Evolutionary conservation across 2,888 invertebrate genomes (phyloP), one percentile per base, ranked within the genome.

Genomic region (Nezara viridula): DNA sequence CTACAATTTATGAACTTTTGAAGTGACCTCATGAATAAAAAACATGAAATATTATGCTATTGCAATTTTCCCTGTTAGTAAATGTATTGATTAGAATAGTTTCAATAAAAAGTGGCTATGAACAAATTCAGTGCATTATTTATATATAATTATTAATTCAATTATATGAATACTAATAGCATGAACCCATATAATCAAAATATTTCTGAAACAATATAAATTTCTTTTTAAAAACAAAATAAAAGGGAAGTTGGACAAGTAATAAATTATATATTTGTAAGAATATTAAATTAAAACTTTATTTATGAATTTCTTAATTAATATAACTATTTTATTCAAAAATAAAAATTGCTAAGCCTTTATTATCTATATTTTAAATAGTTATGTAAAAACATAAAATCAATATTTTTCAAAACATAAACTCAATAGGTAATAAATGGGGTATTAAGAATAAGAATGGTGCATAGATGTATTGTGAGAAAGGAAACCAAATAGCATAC

Each of bases 251-350:
- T 27, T 73, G 66, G 66, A 73, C 7, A 37, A 19, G 32, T 73
- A 73, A 73, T 32, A 37, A 73, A 73, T 37, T 37, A 73, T 37
- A 37, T 37, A 37, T 73, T 37, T 73, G 32, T 73, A 73, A 73
- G 66, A 73, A 73, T 73, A 86, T 86, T 86, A 52, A 85, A 85
- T 49, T 49, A 85, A 85, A 85, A 85, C 27, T 85, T 85, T 85
- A 50, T 85, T 85, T 44, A 85, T 85, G 47, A 50, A 85, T 49
- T 50, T 27, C 16, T n/a, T 47, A 44, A 85, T 85, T 85, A 49
- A 49, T 85, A 44, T 85, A 27, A 49, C 32, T 85, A 47, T 86
- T 55, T 24, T 37, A 86, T 86, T 86, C 32, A 37, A 66, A 88
- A 66, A 47, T 66, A 24, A 86, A 60, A 60, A 60, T 4, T 32